Base-by-base conservation (phyloP, 2,113 vertebrate species). In the Tetrao urogallus region DNA sequence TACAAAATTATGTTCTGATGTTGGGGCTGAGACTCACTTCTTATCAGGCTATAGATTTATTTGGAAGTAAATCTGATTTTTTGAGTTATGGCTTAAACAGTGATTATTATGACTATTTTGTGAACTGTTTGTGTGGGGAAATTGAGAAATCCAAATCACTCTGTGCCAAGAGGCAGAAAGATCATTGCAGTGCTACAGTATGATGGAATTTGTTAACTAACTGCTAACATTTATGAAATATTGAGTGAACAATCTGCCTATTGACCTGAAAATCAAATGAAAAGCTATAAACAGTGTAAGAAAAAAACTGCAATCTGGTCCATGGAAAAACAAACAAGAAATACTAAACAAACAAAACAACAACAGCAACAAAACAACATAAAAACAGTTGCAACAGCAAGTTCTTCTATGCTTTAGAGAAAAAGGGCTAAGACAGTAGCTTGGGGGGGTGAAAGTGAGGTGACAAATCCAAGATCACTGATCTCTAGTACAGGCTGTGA, bases 181-280 rank as follows among this genome's bases (percentile, higher is more conserved):
- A 94, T 86, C 48, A 70, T 9, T 61, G 95, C 63, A 89, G 58
- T 95, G 50, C 4, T 72, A 40, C 36, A 24, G 19, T 19, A 67
- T 70, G 34, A 90, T 69, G n/a, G 47, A 79, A 87, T 90, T 90
- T 65, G 22, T 91, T 95, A 96, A 92, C 43, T 88, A 94, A 91
- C n/a, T 92, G n/a, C 11, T 69, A 76, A 19, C 11, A 94, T 91
- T 95, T 94, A 95, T 96, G 47, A 97, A 97, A 95, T 97, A 95
- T 77, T 96, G 85, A 97, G 48, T 81, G 82, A 61, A 86, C 11
- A 80, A 83, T 88, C 95, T 95, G 75, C 88, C 64, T 87, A 63
- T 66, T 96, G 95, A 96, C 57, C 75, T 96, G 87, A 95, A 97
- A 96, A 78, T 50, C 21, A 93, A 96, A 89, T 71, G 4, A 79